Percentiles rank a stretch among this genome's conserved stretches.
These are phyloP conservation scores for Diarsia brunnea DNA, from an alignment of 2,888 invertebrate genomes.

Conservation along the genomic window DNA sequence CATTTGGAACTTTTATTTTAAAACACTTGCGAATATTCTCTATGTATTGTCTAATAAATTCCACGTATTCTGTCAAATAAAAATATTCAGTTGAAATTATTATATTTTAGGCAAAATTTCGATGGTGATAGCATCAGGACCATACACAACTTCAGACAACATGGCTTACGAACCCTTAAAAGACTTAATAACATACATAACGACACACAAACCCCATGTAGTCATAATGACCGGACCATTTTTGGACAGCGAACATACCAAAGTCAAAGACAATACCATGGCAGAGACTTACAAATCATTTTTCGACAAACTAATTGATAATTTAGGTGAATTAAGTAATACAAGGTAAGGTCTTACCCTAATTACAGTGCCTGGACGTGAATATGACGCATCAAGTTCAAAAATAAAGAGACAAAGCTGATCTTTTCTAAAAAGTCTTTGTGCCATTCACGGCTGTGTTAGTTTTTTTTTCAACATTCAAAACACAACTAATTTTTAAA, in stretches of 20 bases:
- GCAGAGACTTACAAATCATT: conserved; percentile 93
- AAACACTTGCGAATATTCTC: background rate
- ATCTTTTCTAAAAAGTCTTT: background rate
- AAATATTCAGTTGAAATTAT: background rate
- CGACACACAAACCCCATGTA: conserved; percentile 93
- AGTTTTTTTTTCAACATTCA: background rate
- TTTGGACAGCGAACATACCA: conserved; percentile 93
- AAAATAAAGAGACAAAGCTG: background rate
- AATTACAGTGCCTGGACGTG: background rate
- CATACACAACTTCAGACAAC: conserved; percentile 95
- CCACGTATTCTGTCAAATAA: background rate
- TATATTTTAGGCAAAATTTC: conserved; percentile 88
- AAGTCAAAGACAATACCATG: conserved; percentile 91
- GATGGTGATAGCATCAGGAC: conserved; percentile 95
- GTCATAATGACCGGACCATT: conserved; percentile 96
- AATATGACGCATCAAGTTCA: background rate
- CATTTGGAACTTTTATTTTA: background rate
- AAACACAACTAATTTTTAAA: background rate
- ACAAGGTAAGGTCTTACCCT: conserved; percentile 85
- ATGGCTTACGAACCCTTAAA: conserved; percentile 95
- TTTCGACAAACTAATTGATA: conserved; percentile 93
- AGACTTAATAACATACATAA: conserved; percentile 93
- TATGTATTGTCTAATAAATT: too few species aligned
- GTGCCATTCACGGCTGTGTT: background rate
- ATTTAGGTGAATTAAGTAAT: conserved; percentile 91